Evolutionary conservation across 1,140 invertebrate species (phyloP), one percentile per base, ranked within the genome.

Genomic region (Drosophila hydei): DNA sequence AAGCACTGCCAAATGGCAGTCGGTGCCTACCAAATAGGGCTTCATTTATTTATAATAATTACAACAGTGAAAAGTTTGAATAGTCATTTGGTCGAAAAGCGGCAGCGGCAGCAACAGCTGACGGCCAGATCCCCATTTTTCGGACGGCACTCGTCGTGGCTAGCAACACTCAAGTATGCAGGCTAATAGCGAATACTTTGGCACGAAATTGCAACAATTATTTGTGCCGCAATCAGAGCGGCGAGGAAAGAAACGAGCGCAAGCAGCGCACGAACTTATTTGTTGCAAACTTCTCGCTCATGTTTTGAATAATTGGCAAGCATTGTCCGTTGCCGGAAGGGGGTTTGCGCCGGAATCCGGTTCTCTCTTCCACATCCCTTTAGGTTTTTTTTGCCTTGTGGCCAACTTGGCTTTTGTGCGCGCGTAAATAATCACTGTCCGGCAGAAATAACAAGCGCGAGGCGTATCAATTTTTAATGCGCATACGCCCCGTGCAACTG

Each of bases 41-140:
- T 88, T 88, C 83, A 88, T 88, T 88, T 88, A 88, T 88, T 88
- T 88, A 88, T 88, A 88, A 88, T 88, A 88, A 88, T 88, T 88
- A 88, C 83, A 89, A 79, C 75, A 65, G 72, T 83, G 79, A 88
- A 88, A 88, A 88, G 75, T 88, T 88, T 87, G 75, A 83, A 88
- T 80, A 81, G 78, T 83, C 83, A 83, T 88, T 88, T 78, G 45
- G 61, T 68, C 70, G 65, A 75, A 48, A 51, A 55, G 45, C 47
- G 9, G 7, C 38, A 42, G 30, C 62, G 36, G 30, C 40, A 18
- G 30, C 30, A 33, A 33, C 75, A 65, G 61, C 61, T 61, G 77
- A 69, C 48, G 21, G 21, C 18, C 33, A 36, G 21, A 25, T 30
- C 7, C 27, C 7, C 7, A 30, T 30, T 14, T 40, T n/a, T 3